Conservation (phyloP, 2,797 vertebrate species). For the Stomatorhinus walkeri region DNA sequence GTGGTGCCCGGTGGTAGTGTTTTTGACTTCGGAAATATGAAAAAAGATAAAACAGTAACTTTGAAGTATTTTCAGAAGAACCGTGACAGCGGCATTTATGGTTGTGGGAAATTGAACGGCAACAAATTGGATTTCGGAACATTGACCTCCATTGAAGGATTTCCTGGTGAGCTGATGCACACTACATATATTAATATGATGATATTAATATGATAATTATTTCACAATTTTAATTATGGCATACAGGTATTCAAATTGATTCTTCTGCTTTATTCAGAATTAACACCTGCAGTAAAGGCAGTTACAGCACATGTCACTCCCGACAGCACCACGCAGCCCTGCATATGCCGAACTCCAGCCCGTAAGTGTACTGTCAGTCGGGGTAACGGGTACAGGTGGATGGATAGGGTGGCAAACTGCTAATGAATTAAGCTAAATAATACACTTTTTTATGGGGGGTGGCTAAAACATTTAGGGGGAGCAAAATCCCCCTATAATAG, state of each 20-base stretch:
- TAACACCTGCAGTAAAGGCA: not conserved
- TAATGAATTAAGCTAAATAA: not conserved
- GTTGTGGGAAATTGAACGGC: conserved; percentile 31
- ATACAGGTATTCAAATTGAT: not conserved
- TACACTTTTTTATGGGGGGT: not conserved
- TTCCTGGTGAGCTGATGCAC: conserved; percentile 38
- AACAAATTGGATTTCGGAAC: conserved; percentile 32
- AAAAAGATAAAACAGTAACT: fast-evolving
- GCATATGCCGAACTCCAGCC: not conserved
- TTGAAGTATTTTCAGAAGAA: conserved; percentile 28
- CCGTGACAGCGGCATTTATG: conserved; percentile 45
- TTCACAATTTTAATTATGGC: not conserved
- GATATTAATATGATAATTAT: not conserved
- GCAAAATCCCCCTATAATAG: not conserved
- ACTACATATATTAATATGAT: not conserved
- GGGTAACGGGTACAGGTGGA: not conserved
- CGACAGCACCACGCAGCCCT: not conserved
- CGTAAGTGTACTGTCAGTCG: not conserved
- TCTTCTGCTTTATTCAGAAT: not conserved
- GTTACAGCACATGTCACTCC: not conserved
- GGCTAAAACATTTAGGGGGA: too few species aligned
- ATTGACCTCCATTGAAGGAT: conserved; percentile 22
- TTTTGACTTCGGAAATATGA: fast-evolving
- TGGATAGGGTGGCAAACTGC: not conserved
- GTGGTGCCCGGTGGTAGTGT: fast-evolving